Percentiles rank a stretch among this genome's conserved stretches.
phyloP scores from a whole-genome alignment of 2,797 vertebrate genomes.

The Nannoperca obscura region DNA sequence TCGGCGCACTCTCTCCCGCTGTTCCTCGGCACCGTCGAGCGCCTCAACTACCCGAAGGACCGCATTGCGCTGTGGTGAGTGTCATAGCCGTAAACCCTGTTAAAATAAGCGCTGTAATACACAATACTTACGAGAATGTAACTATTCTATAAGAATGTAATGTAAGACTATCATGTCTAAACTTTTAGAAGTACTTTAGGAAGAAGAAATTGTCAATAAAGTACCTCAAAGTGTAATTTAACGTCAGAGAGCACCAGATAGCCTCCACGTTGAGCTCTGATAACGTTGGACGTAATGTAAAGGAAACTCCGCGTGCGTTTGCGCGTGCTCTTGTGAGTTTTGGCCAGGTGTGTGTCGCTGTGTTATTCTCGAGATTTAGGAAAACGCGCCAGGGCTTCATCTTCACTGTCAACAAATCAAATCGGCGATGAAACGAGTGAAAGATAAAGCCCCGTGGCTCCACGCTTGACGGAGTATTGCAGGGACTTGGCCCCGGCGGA shows the following conservation, averaged over 20 bases:
- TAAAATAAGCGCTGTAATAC: background rate
- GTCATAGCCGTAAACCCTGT: conserved; percentile 49
- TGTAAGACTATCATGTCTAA: background rate
- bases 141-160: no score
- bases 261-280: background rate
- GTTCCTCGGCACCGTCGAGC: conserved; percentile 88
- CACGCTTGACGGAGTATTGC: background rate
- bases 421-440: background rate
- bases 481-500: background rate
- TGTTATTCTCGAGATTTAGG: background rate
- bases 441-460: background rate
- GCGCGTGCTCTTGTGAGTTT: conserved; percentile 11
- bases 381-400: background rate
- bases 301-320: background rate
- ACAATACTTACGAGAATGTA: no score
- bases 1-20: conserved; percentile 90
- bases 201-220: background rate
- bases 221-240: background rate
- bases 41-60: conserved; percentile 91
- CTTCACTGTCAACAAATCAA: background rate
- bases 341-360: conserved; percentile 35
- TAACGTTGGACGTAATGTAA: background rate
- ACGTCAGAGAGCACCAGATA: background rate
- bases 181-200: background rate
- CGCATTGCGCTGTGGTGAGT: conserved; percentile 92